Conservation (phyloP, 1,140 invertebrate species). For the Grapholita molesta region DNA sequence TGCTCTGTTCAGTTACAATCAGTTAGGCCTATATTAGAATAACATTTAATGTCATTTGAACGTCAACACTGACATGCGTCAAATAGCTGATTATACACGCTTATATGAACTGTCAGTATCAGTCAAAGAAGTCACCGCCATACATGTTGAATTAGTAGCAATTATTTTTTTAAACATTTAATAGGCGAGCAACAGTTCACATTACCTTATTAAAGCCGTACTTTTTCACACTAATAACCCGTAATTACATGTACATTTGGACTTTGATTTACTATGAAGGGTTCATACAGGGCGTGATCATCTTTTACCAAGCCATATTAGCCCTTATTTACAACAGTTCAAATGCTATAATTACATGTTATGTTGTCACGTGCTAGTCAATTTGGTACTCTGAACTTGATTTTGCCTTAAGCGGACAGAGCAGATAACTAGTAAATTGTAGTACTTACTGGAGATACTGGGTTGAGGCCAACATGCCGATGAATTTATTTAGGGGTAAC, state of each 20-base stretch:
- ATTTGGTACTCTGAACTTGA: slow-evolving; percentile 3
- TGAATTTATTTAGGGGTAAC: neutral
- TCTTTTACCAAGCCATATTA: neutral
- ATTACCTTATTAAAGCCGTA: neutral
- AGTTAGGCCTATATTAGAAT: too few species aligned
- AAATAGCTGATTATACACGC: too few species aligned
- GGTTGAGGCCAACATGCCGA: slow-evolving; percentile 2
- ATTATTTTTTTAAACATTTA: neutral
- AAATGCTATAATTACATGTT: neutral
- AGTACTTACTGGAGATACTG: too few species aligned
- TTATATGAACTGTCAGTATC: too few species aligned
- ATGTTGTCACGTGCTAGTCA: neutral
- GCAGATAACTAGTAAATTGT: neutral
- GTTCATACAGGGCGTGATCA: too few species aligned
- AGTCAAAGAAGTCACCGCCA: too few species aligned
- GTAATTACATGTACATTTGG: neutral
- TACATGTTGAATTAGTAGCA: too few species aligned
- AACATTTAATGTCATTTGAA: too few species aligned
- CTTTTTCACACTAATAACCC: neutral
- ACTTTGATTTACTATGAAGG: neutral
- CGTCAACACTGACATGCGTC: too few species aligned
- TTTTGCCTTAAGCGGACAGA: slow-evolving; percentile 1
- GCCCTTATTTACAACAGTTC: neutral
- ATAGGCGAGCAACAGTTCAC: neutral
- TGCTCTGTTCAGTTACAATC: too few species aligned